Percentiles rank a stretch among this genome's conserved stretches.
Conservation (phyloP, 2,888 invertebrate genomes). For the Steromphala cineraria region DNA sequence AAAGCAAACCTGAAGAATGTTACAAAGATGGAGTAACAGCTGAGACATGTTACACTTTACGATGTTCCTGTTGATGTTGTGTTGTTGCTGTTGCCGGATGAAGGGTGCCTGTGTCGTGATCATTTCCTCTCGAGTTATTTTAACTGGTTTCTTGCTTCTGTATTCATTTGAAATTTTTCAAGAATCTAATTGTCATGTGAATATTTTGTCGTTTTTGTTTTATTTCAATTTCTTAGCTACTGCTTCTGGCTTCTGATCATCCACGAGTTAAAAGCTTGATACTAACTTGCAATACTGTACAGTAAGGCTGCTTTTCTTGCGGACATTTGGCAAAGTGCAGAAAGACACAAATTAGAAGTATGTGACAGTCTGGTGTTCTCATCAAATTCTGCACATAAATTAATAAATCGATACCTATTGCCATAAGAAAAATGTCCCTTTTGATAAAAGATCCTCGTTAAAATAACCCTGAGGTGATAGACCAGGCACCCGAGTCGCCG, state of each 20-base stretch:
- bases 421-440: neutral
- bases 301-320: neutral
- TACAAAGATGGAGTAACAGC: too few relatives aligned
- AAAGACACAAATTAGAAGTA: neutral
- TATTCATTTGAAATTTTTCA: neutral
- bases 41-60: neutral
- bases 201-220: neutral
- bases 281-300: neutral
- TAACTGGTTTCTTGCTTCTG: neutral
- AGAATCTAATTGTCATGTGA: neutral
- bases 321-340: neutral
- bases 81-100: neutral
- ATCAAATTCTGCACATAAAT: constrained; percentile 16
- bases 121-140: neutral
- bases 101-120: constrained; percentile 18
- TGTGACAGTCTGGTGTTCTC: constrained; percentile 12
- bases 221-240: constrained; percentile 15
- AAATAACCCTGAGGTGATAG: neutral
- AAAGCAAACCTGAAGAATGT: neutral
- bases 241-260: neutral
- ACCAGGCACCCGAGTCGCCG: neutral
- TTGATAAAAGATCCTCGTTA: neutral
- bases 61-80: neutral
- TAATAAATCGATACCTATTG: neutral
- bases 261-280: neutral